Base-by-base conservation (phyloP, 2,797 vertebrate genomes). In the Agapornis canus region DNA sequence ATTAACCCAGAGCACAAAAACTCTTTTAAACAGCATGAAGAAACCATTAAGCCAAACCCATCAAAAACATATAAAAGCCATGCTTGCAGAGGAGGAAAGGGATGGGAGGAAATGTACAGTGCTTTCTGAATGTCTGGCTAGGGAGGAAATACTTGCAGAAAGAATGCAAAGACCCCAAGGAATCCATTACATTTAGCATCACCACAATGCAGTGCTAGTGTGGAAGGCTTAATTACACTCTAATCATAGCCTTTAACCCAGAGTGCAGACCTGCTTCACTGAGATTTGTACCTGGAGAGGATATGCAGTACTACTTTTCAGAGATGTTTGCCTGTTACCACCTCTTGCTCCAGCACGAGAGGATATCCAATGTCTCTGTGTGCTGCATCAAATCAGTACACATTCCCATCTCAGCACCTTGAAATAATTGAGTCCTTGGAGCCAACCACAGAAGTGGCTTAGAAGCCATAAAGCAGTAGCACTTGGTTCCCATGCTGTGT, bases 21-120 rank as follows among this genome's bases (percentile, higher is more conserved):
- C 29, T 16, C 70, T 89, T 89, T 93, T 60, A 82, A 95, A 92
- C 13, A 80, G 45, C 64, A 80, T 26, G 45, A 95, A 90, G 51
- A 92, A 94, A 32, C 29, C 48, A 80, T 82, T 84, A 90, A 66
- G 40, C 18, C 89, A 94, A 94, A 64, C 25, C 20, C 26, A 81
- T 39, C 47, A 79, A 95, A 92, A 70, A 6, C 48, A 70, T 39
- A 52, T 23, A 77, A 86, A 93, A 82, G 4, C 20, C 48, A 42
- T 9, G 8, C 17, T 52, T 70, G 29, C 70, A 78, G 77, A 79
- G 18, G 66, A 82, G 63, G 31, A 92, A 77, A 75, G n/a, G n/a
- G 32, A 40, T 39, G 29, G 26, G 52, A 52, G 43, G 13, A 81
- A 78, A 81, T 2, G 17, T 18, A 51, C 14, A 59, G 16, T 29